phyloP scores from a whole-genome alignment of 2,113 vertebrate species.

The Cryptotis parvus region DNA sequence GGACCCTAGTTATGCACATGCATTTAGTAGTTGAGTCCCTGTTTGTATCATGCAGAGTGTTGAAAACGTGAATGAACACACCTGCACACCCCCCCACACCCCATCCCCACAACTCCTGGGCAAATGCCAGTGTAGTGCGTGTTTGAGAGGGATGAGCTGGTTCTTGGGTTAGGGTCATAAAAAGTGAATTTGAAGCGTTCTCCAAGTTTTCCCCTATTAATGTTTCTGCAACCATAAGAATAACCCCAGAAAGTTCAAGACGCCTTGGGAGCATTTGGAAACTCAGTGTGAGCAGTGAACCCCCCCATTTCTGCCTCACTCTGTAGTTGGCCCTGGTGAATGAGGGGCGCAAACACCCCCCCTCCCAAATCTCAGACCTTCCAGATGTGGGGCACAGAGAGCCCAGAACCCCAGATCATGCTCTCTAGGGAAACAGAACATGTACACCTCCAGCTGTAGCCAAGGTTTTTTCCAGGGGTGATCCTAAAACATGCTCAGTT shows the following conservation, averaged over 20 bases:
- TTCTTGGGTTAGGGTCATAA: not conserved
- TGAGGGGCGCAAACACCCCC: too few relatives aligned
- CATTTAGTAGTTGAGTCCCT: conserved; percentile 52
- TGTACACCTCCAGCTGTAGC: not conserved
- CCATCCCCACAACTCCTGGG: not conserved
- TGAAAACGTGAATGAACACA: conserved; percentile 7
- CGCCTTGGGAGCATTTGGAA: not conserved
- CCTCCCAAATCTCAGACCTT: too few relatives aligned
- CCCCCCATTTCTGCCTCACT: too few relatives aligned
- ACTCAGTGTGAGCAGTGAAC: too few relatives aligned
- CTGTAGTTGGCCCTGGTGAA: too few relatives aligned
- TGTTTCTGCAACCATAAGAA: not conserved
- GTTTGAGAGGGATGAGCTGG: not conserved
- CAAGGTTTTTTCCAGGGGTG: not conserved
- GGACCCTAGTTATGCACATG: conserved; percentile 58
- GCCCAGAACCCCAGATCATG: not conserved
- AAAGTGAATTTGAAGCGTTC: not conserved
- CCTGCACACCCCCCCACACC: not conserved
- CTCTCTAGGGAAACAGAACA: not conserved
- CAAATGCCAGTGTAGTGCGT: not conserved
- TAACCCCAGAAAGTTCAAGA: not conserved
- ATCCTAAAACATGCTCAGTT: not conserved
- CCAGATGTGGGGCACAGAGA: too few relatives aligned
- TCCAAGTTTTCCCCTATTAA: not conserved
- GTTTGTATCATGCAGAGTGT: conserved; percentile 6